These are phyloP conservation scores for Apodemia zela DNA, from an alignment of 2,888 invertebrate genomes.

Conservation along the genomic window DNA sequence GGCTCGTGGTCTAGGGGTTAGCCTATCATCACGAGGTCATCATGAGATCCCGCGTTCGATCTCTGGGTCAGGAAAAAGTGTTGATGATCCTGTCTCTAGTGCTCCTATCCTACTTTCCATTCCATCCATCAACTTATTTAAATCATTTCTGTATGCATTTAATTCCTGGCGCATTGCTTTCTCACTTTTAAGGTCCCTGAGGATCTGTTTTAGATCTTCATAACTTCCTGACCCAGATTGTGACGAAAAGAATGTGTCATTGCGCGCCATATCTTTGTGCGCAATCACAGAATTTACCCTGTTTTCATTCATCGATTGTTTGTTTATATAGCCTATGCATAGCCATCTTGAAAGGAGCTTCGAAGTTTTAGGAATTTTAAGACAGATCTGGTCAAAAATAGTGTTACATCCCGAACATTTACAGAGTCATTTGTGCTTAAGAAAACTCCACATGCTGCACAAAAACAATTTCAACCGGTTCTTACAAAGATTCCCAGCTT, in stretches of 20 bases:
- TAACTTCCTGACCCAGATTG: not conserved
- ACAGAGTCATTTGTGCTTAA: not conserved
- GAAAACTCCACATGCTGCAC: not conserved
- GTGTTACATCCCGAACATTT: not conserved
- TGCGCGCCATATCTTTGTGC: too few species aligned
- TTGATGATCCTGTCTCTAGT: not conserved
- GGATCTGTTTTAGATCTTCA: constrained; percentile 1
- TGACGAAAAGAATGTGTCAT: not conserved
- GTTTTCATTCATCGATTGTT: not conserved
- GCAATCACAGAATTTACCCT: too few species aligned
- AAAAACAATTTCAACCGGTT: not conserved
- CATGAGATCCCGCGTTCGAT: too few species aligned
- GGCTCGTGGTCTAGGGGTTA: too few species aligned
- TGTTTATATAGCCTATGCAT: not conserved
- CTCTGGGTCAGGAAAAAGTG: too few species aligned
- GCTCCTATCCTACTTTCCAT: not conserved
- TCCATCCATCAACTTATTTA: constrained; percentile 2
- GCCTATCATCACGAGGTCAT: too few species aligned
- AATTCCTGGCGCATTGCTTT: not conserved
- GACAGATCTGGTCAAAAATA: not conserved
- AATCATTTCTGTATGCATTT: not conserved
- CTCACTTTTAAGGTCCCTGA: not conserved
- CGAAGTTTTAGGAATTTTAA: not conserved
- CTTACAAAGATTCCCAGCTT: too few species aligned
- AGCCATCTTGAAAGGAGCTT: not conserved